Base-by-base conservation (phyloP, 2,113 vertebrate genomes). In the Thalassoma bifasciatum region DNA sequence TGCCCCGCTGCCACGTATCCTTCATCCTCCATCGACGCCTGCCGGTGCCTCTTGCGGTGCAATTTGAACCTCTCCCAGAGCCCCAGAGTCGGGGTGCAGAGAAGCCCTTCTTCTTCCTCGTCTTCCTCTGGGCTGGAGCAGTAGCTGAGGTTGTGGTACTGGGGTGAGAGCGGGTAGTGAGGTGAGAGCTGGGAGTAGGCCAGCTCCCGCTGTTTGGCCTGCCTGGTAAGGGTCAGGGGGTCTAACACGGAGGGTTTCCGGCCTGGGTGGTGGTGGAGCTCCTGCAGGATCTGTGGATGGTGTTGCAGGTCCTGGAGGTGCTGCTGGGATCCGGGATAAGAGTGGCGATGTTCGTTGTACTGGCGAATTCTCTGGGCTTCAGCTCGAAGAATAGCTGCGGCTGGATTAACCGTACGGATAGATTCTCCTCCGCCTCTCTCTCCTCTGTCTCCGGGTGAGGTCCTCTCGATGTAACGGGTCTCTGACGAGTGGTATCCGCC, bases 61-160 rank as follows among this genome's bases (percentile, higher is more conserved):
- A 97, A 93, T 92, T 97, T 96, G 92, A 99, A 95, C 44, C 96
- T 94, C 90, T 96, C 97, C 98, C 98, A 99, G 87, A 99, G 95
- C 86, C 96, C 96, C 75, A 96, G 94, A 38, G 96, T 93, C 0
- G 97, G 96, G 79, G 95, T 94, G 92, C 97, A 96, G 52, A 95
- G 91, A 84, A 96, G 95, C 63, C 91, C 91, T 64, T 92, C 91
- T 4, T 92, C 91, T 66, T 92, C 91, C 51, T 92, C 91, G 0
- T 92, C 91, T 57, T 92, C 91, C 71, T 98, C 97, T 0, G 98
- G 97, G 90, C 97, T 98, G 91, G 97, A 97, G 52, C 95, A 94
- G 91, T 96, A 97, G 92, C 98, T 97, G 82, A 97, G 95, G 92
- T 96, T 96, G 94, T 96, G 97, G 53, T 98, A 98, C 81, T 97